Evolutionary conservation across 2,797 vertebrate genomes (phyloP).

Genomic region (Pempheris klunzingeri): DNA sequence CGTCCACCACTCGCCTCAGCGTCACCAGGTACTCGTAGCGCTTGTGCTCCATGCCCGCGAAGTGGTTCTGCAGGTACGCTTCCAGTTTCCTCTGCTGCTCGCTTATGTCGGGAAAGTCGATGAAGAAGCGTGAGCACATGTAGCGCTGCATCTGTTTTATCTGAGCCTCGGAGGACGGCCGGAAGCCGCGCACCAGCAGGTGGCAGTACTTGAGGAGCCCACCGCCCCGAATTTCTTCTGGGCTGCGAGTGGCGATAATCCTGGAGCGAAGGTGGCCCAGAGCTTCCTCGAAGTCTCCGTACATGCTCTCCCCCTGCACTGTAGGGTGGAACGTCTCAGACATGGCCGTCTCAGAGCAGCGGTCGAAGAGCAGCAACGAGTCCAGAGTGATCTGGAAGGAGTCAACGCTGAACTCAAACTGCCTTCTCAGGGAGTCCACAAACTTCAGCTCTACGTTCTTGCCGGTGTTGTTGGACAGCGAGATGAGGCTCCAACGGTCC

Average conservation of each 20-base stretch:
- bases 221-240: constrained; percentile 94
- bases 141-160: constrained; percentile 94
- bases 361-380: constrained; percentile 92
- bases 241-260: constrained; percentile 92
- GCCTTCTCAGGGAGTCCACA: constrained; percentile 92
- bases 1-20: constrained; percentile 92
- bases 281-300: constrained; percentile 92
- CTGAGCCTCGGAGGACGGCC: constrained; percentile 86
- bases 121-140: constrained; percentile 98
- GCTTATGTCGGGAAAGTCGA: constrained; percentile 93
- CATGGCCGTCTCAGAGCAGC: constrained; percentile 92
- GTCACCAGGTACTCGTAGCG: constrained; percentile 94
- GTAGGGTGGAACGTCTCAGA: constrained; percentile 94
- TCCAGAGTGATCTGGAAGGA: constrained; percentile 96
- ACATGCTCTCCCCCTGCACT: constrained; percentile 94
- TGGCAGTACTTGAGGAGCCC: constrained; percentile 97
- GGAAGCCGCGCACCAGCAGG: constrained; percentile 92
- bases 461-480: constrained; percentile 95
- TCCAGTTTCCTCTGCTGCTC: constrained; percentile 94
- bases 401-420: constrained; percentile 97
- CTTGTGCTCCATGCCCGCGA: constrained; percentile 91
- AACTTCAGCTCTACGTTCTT: constrained; percentile 98
- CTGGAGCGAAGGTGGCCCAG: constrained; percentile 89
- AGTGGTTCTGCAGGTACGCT: constrained; percentile 95
- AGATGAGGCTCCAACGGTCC: constrained; percentile 97